Evolutionary conservation across 2,113 vertebrate genomes (phyloP), one percentile per base, ranked within the genome.

Genomic region (Hiodon tergisus): DNA sequence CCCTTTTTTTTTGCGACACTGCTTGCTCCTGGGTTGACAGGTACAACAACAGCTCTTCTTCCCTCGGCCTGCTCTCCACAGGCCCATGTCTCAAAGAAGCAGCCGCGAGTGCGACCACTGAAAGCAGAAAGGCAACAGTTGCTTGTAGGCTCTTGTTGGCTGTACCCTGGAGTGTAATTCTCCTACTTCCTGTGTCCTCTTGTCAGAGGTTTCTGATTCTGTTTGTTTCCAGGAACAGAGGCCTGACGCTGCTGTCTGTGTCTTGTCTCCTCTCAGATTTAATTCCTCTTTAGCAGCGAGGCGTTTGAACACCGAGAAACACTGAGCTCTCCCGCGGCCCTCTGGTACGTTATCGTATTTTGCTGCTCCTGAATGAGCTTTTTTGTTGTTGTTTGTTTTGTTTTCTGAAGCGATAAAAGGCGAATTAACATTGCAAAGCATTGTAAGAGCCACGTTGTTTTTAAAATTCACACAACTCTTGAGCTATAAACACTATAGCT

Each of bases 21-120:
- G 31, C 31, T 31, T 31, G 31, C 31, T 31, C 31, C 31, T 31
- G 31, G 31, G 31, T 31, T 31, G 31, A 83, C 80, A 79, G 58
- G 79, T 82, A 81, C 85, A 80, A 79, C 86, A 83, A 88, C 81
- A 79, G 78, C 66, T 54, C 76, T 78, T 16, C 8, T 14, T 17
- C 50, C 16, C 50, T 10, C 5, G 4, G 13, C 47, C 6, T 8
- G 11, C 31, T 2, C 17, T 51, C 6, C 50, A 11, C 67, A 53
- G 52, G 67, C 67, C 50, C 31, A 31, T 31, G 2, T 31, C 31
- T 31, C 31, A n/a, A 57, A 60, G 57, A 16, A n/a, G 46, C 10
- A 47, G 11, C 59, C 17, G 73, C 13, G 65, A 67, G 17, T 67
- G 67, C 48, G 63, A 11, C 8, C 47, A 46, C 6, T 3, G 47